Conservation (phyloP, 2,888 invertebrate genomes). For the Melieria omissa region DNA sequence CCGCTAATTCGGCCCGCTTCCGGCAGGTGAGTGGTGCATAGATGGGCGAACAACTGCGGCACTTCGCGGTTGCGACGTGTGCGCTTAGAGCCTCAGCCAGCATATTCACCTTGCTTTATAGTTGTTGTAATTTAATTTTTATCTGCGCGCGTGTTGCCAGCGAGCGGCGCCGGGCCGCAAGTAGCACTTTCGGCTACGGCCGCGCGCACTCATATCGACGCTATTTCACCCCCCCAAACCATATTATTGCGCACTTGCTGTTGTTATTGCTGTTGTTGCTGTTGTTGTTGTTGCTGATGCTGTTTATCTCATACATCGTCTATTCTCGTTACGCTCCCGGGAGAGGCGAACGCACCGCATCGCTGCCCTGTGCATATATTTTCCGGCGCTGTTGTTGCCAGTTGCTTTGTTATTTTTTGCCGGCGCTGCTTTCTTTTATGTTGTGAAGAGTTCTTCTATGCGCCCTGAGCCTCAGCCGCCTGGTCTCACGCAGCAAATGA, state of each 20-base stretch:
- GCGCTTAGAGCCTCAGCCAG: not conserved
- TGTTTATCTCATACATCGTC: conserved; percentile 29
- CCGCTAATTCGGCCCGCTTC: too few relatives aligned
- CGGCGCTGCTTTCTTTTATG: too few relatives aligned
- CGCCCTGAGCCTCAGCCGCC: conserved; percentile 26
- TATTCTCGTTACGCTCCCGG: conserved; percentile 35
- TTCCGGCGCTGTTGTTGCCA: not conserved
- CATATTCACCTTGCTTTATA: conserved; percentile 32
- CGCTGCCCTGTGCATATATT: not conserved
- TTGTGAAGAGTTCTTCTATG: conserved; percentile 24
- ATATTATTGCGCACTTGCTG: not conserved
- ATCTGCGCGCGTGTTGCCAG: not conserved
- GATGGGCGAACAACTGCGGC: not conserved
- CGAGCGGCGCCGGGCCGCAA: not conserved
- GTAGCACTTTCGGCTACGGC: not conserved
- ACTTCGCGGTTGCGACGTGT: not conserved
- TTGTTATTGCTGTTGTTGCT: not conserved
- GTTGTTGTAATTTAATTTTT: conserved; percentile 33
- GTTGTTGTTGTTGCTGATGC: not conserved
- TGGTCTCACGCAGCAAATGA: conserved; percentile 42
- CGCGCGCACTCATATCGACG: not conserved
- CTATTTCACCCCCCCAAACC: not conserved
- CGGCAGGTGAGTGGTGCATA: too few relatives aligned
- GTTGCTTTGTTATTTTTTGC: not conserved
- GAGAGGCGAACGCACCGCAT: conserved; percentile 4